Base-by-base conservation (phyloP, 2,888 invertebrate species). In the Chymomyza amoena region DNA sequence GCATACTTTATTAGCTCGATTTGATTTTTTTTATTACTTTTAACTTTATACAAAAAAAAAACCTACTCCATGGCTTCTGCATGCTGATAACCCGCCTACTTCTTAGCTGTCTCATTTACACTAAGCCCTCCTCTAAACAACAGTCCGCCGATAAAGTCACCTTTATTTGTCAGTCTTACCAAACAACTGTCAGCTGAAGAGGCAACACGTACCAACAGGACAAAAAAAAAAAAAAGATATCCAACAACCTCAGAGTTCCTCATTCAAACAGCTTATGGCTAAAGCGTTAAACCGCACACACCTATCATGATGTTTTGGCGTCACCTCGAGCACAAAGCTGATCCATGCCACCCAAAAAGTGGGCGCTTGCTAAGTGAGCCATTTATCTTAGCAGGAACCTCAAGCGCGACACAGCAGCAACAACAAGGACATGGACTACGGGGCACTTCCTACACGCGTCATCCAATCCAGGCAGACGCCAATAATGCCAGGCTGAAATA, bases 331-430 rank as follows among this genome's bases (percentile, higher is more conserved):
- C 69, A 69, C 60, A 60, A 63, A 68, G 45, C 28, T 20, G 66
- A 66, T 2, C 32, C 28, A 20, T 16, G 28, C 64, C 36, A 28
- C 54, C 80, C 70, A 77, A 66, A 78, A 67, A 74, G 69, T 64
- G 36, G 51, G 68, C 79, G 73, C 67, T 85, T 64, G 79, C 85
- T 89, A 90, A 91, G 90, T 90, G 91, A 91, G 90, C 91, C 91
- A 91, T 91, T 91, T 91, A 91, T 91, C 91, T 91, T 91, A 70
- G 71, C 83, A 79, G 88, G 83, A 89, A 89, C 90, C 89, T 89
- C 82, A 73, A 79, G 75, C 80, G 78, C 80, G 81, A 78, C 87
- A 87, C 70, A 76, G 76, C 70, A 76, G 76, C 78, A 87, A 79
- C 79, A 84, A 78, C 61, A 68, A 72, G 63, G 80, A 64, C 59